These are phyloP conservation scores for Brachypterus glaber DNA, from an alignment of 2,888 invertebrate species.

Conservation along the genomic window DNA sequence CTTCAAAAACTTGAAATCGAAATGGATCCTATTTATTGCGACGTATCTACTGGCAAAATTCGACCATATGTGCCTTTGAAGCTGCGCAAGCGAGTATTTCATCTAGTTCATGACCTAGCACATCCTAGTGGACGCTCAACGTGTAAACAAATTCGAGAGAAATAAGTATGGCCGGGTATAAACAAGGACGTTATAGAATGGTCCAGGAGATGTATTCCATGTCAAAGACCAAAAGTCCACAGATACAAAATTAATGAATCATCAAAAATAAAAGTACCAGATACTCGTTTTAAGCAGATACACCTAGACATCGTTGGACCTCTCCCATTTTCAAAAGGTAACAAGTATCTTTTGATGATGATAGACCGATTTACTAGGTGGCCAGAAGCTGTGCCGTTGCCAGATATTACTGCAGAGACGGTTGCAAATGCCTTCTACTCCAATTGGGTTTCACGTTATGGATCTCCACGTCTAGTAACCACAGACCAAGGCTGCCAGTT, in stretches of 20 bases:
- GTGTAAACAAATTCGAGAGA: background rate
- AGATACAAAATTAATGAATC: background rate
- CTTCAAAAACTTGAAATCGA: background rate
- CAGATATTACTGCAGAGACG: constrained; percentile 14
- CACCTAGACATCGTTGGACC: constrained; percentile 32
- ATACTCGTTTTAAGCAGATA: constrained; percentile 27
- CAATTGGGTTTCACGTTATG: constrained; percentile 38
- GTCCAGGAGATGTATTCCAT: background rate
- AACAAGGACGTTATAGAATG: background rate
- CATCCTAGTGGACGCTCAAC: background rate
- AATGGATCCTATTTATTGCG: too few relatives aligned
- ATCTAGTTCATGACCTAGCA: background rate
- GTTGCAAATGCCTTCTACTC: constrained; percentile 30
- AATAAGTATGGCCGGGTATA: background rate
- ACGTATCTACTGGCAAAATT: background rate
- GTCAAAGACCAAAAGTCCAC: background rate
- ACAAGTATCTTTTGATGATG: constrained; percentile 14
- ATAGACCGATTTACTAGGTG: constrained; percentile 18
- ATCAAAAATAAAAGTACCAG: constrained; percentile 19
- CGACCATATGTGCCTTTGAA: background rate
- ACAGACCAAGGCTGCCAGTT: constrained; percentile 33
- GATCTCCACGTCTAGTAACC: constrained; percentile 31
- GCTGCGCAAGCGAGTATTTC: background rate
- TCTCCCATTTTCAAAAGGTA: constrained; percentile 19
- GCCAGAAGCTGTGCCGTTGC: constrained; percentile 17